phyloP scores from a whole-genome alignment of 2,113 vertebrate genomes.

The Rhinogobius similis region DNA sequence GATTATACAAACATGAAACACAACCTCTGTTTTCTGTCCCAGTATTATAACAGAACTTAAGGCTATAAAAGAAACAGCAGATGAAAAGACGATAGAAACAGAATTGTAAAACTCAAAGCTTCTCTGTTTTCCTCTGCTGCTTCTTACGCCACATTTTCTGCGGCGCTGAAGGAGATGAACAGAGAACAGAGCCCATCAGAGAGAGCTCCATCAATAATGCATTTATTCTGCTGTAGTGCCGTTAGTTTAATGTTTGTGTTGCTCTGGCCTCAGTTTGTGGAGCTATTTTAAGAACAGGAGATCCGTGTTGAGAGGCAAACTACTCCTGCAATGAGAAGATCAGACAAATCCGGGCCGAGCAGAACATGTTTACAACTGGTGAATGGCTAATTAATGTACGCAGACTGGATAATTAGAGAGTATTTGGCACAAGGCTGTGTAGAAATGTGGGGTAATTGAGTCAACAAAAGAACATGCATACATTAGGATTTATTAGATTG shows the following conservation, averaged over 20 bases:
- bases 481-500: no score
- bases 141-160: background rate
- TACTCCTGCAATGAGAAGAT: constrained; percentile 29
- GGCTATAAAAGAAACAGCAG: background rate
- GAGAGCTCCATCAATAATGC: constrained; percentile 62
- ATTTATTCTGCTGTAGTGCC: constrained; percentile 27
- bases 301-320: constrained; percentile 27
- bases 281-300: constrained; percentile 48
- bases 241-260: constrained; percentile 48
- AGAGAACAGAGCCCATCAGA: constrained; percentile 34
- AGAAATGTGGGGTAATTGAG: background rate
- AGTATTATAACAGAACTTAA: background rate
- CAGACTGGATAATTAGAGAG: background rate
- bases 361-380: background rate
- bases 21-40: background rate
- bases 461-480: background rate
- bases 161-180: background rate
- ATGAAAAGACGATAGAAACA: background rate
- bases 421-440: background rate
- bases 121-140: background rate
- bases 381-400: background rate
- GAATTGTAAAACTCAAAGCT: background rate
- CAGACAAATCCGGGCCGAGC: background rate
- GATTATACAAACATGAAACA: background rate
- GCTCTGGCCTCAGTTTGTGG: constrained; percentile 26